A percentile compares a stretch with the other conserved stretches of the same genome.
phyloP scores from a whole-genome alignment of 1,140 invertebrate genomes.

The Stenopsyche tienmushanensis region DNA sequence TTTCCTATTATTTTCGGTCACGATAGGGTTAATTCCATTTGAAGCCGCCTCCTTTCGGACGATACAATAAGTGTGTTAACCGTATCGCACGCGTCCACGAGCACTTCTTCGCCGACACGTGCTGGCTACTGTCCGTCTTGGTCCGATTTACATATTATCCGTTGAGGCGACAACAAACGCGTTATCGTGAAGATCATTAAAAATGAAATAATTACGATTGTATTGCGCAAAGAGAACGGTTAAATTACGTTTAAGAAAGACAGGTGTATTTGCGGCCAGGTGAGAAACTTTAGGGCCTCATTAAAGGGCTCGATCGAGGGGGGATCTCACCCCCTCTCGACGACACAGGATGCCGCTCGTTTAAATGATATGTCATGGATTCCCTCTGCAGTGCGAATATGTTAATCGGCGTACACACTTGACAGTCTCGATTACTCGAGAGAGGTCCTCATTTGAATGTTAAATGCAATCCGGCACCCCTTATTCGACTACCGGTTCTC shows the following conservation, averaged over 20 bases:
- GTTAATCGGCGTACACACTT: slow-evolving; percentile 5
- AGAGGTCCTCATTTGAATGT: slow-evolving; percentile 22
- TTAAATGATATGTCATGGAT: neutral
- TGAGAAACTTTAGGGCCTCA: slow-evolving; percentile 12
- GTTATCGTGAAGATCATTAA: too few relatives aligned
- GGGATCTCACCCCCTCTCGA: neutral
- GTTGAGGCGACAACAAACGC: too few relatives aligned
- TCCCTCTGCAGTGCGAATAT: slow-evolving; percentile 1
- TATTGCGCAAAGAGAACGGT: neutral
- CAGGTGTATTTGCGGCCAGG: slow-evolving; percentile 7
- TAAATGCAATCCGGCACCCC: too few relatives aligned
- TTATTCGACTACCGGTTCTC: neutral
- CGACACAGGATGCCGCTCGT: neutral
- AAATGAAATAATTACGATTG: slow-evolving; percentile 10
- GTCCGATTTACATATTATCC: too few relatives aligned
- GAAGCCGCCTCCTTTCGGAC: too few relatives aligned
- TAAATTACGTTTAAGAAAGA: neutral
- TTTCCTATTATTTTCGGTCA: too few relatives aligned
- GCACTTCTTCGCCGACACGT: too few relatives aligned
- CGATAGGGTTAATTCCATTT: too few relatives aligned
- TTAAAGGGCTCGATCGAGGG: slow-evolving; percentile 7
- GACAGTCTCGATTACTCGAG: slow-evolving; percentile 21
- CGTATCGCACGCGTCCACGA: too few relatives aligned
- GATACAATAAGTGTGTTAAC: too few relatives aligned
- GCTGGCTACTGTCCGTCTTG: too few relatives aligned